Conservation (phyloP, 2,113 vertebrate species). For the Engystomops pustulosus region DNA sequence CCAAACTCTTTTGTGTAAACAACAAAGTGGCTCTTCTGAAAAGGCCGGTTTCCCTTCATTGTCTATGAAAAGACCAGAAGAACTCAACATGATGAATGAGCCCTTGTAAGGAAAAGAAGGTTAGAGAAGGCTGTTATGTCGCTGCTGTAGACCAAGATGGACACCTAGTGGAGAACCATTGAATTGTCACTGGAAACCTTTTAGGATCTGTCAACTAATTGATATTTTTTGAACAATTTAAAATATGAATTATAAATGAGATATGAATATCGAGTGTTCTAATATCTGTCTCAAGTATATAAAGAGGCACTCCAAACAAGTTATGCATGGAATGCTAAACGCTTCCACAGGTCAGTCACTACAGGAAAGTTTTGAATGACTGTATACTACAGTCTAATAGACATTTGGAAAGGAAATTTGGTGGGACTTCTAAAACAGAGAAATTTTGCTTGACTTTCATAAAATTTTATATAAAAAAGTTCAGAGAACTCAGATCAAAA, state of each 20-base stretch:
- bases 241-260: not conserved
- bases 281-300: not conserved
- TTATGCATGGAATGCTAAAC: not conserved
- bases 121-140: slow-evolving; percentile 55
- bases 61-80: slow-evolving; percentile 70
- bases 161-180: slow-evolving; percentile 77
- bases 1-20: slow-evolving; percentile 77
- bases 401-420: too few relatives aligned
- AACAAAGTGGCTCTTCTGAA: slow-evolving; percentile 76
- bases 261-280: not conserved
- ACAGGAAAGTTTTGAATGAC: too few relatives aligned
- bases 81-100: slow-evolving; percentile 77
- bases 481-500: too few relatives aligned
- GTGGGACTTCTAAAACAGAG: too few relatives aligned
- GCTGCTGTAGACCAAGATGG: slow-evolving; percentile 76
- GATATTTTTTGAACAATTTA: not conserved
- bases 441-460: too few relatives aligned
- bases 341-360: not conserved
- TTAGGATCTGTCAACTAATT: not conserved
- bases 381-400: too few relatives aligned
- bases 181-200: slow-evolving; percentile 26
- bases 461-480: too few relatives aligned
- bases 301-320: not conserved
- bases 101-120: slow-evolving; percentile 68
- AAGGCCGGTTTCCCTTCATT: slow-evolving; percentile 67